Evolutionary conservation across 2,113 vertebrate genomes (phyloP), one percentile per base, ranked within the genome.

Genomic region (Galbula dea): DNA sequence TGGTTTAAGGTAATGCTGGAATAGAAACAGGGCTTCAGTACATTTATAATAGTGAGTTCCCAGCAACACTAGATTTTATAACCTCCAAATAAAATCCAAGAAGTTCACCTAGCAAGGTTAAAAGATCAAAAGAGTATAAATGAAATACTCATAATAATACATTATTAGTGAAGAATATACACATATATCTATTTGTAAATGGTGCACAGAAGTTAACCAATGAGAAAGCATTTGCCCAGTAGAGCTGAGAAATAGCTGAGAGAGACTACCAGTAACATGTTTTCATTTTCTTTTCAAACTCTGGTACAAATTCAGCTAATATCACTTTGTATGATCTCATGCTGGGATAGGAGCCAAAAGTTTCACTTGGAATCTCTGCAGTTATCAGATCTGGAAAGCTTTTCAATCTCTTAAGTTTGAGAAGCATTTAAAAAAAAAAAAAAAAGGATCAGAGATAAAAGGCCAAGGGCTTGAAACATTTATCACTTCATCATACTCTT

Each of bases 301-400:
- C 77, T 27, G 74, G 43, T 96, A 90, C 59, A 92, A 95, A 95
- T 93, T 96, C 94, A 88, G 32, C 62, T 65, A 93, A 76, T 69
- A 93, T 88, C 69, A 94, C 77, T 84, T 75, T 39, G 32, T 65
- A 89, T 96, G 6, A 22, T 96, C 88, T 97, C 95, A 97, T 52
- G 71, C 77, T 11, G 69, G 96, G 95, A 96, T 12, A 61, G 10
- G 12, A 96, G 96, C 95, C 98, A 97, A 88, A 94, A 84, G 67
- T 92, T 97, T 94, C 94, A 94, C 95, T 93, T 84, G 92, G 97
- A 93, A 96, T 92, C 79, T 94, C 69, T 71, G 85, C 89, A 87
- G 91, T 96, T 96, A 97, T 95, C 95, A 96, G 94, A 95, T 96
- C 91, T 97, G 96, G 91, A 97, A 96, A 95, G 78, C 58, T 77